Evolutionary conservation across 2,797 vertebrate genomes (phyloP).

Genomic region (Sandelia bainsii): DNA sequence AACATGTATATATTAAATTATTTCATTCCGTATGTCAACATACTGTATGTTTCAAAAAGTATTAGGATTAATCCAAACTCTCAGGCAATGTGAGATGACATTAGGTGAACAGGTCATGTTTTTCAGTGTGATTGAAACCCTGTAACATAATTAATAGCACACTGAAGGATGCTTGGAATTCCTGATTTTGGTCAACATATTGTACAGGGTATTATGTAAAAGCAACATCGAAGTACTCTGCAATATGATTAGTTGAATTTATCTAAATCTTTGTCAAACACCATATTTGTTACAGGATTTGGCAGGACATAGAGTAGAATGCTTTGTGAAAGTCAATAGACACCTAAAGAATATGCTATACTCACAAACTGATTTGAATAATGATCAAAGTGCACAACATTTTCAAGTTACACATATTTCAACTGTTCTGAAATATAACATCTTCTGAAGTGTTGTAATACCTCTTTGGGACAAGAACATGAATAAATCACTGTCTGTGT

Average conservation of each 20-base stretch:
- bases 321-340: background rate
- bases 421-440: conserved; percentile 5
- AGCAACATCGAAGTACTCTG: background rate
- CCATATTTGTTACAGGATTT: too few species aligned
- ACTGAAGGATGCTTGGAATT: conserved; percentile 9
- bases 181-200: conserved; percentile 1
- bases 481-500: conserved; percentile 39
- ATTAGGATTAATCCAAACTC: background rate
- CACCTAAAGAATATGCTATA: background rate
- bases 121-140: background rate
- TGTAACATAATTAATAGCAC: conserved; percentile 7
- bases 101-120: conserved; percentile 5
- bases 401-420: conserved; percentile 3
- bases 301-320: background rate
- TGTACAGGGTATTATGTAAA: background rate
- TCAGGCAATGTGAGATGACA: conserved; percentile 8
- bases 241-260: background rate
- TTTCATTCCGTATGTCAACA: background rate
- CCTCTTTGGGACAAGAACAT: conserved; percentile 20
- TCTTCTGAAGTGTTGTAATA: conserved; percentile 15
- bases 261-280: background rate
- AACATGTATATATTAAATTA: background rate
- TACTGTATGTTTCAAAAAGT: background rate
- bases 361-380: background rate
- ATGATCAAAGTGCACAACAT: conserved; percentile 1